Base-by-base conservation (phyloP, 2,888 invertebrate species). In the Proisotoma minuta region DNA sequence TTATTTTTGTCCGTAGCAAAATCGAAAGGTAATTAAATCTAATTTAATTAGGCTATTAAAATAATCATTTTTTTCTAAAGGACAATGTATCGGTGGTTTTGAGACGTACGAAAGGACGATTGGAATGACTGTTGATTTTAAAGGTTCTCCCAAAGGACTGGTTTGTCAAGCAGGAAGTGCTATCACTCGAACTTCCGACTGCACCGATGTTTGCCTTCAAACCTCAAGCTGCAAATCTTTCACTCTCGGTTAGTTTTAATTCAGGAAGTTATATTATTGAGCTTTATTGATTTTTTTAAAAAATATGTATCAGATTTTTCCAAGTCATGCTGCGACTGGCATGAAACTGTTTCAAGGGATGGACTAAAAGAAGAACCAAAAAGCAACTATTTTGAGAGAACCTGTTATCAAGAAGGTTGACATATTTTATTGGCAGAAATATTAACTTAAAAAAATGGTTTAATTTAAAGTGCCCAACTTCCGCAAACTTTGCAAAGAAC, bases 51-150 rank as follows among this genome's bases (percentile, higher is more conserved):
- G n/a, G n/a, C n/a, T n/a, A n/a, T n/a, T n/a, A n/a, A n/a, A n/a
- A n/a, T n/a, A n/a, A n/a, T n/a, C n/a, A n/a, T n/a, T n/a, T n/a
- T n/a, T n/a, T n/a, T n/a, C n/a, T n/a, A n/a, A 58, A 77, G 77
- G 74, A 50, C 75, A 77, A 73, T 79, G 79, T 71, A 79, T 79
- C 69, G 79, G 79, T 5, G 79, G 79, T 12, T 77, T 78, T 40
- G 77, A 78, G 68, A 77, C 78, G 2, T 78, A 77, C 63, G 79
- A 79, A 71, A 79, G 79, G 72, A 77, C 77, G 2, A 75, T 78
- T 2, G 77, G 77, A 40, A 77, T 76, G 72, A 75, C 72, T 54
- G 75, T 75, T 66, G 64, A n/a, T n/a, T n/a, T 72, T 48, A 75
- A 70, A 59, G 75, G 71, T 58, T 74, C 76, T 49, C 73, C 76